Base-by-base conservation (phyloP, 2,113 vertebrate genomes). In the Arvicanthis niloticus region DNA sequence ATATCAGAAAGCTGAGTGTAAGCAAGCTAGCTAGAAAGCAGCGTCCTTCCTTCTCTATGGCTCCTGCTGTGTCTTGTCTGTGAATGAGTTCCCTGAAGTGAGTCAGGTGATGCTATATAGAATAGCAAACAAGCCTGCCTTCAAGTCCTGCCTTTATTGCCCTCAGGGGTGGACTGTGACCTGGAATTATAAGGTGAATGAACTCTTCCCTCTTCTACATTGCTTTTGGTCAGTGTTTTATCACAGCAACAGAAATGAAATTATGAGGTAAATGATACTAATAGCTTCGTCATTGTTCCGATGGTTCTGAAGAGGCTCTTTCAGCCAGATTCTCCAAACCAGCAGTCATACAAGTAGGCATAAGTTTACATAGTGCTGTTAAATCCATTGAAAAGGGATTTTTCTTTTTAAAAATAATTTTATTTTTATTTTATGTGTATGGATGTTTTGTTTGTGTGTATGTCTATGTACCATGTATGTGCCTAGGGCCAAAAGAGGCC, bases 381-480 rank as follows among this genome's bases (percentile, higher is more conserved):
- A 82, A 67, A 90, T 82, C 40, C 88, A 4, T 93, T 80, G 34
- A 91, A 95, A 96, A 68, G 4, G 31, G 7, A 31, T 91, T 96
- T 88, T 91, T 17, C 19, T 91, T 96, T 91, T 95, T 81, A n/a
- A 7, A 58, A 58, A n/a, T 40, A 40, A 24, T 81, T 24, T n/a
- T 82, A 40, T 58, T 81, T 81, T 81, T 24, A 40, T n/a, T 82
- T 40, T 40, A 60, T 84, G 4, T 42, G 2, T 84, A 40, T 84
- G 13, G 24, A 42, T 62, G 56, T 62, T 62, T 62, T 84, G n/a
- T 40, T 5, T 62, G 1, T n/a, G 42, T 81, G 10, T 60, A 40
- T 60, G 80, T 53, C 77, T 11, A 48, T 82, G 37, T 0, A 42
- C 56, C 24, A 62, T 3, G 3, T 84, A 84, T 42, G 15, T 84